phyloP scores from a whole-genome alignment of 2,888 invertebrate species.

The Clistopyga incitator region DNA sequence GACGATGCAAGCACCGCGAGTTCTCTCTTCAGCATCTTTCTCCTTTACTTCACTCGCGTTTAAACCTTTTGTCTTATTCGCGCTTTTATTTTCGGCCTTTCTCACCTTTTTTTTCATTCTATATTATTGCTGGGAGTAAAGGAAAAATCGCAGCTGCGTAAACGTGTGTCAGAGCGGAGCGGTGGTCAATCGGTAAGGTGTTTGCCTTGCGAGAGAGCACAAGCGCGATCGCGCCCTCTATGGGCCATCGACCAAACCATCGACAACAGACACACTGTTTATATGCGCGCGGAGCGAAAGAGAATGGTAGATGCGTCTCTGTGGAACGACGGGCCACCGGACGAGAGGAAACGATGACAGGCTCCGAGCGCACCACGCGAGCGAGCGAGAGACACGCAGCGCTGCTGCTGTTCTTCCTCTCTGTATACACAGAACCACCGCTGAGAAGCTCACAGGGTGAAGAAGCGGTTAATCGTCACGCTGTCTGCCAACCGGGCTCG shows the following conservation, averaged over 20 bases:
- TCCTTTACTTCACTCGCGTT: neutral
- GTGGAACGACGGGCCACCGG: constrained; percentile 33
- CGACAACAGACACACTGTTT: neutral
- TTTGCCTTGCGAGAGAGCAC: neutral
- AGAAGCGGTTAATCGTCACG: constrained; percentile 76
- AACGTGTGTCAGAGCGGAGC: too few relatives aligned
- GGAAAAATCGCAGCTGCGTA: too few relatives aligned
- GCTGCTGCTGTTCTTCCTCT: neutral
- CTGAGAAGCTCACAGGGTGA: constrained; percentile 52
- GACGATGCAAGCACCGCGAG: constrained; percentile 70
- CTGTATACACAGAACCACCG: neutral
- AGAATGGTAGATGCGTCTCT: constrained; percentile 13
- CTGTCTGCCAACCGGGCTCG: constrained; percentile 75
- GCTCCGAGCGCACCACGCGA: constrained; percentile 34
- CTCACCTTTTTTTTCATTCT: too few relatives aligned
- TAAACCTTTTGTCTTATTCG: too few relatives aligned
- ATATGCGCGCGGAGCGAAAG: constrained; percentile 19
- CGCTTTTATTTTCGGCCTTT: neutral
- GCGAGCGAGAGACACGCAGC: neutral
- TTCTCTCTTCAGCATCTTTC: constrained; percentile 68
- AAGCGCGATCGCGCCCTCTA: neutral
- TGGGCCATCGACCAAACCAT: neutral
- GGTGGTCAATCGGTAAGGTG: neutral
- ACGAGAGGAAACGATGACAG: constrained; percentile 47
- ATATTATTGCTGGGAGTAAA: too few relatives aligned